A percentile compares a stretch with the other conserved stretches of the same genome.
Conservation (phyloP, 2,797 vertebrate genomes). For the Philypnodon macrostomus region DNA sequence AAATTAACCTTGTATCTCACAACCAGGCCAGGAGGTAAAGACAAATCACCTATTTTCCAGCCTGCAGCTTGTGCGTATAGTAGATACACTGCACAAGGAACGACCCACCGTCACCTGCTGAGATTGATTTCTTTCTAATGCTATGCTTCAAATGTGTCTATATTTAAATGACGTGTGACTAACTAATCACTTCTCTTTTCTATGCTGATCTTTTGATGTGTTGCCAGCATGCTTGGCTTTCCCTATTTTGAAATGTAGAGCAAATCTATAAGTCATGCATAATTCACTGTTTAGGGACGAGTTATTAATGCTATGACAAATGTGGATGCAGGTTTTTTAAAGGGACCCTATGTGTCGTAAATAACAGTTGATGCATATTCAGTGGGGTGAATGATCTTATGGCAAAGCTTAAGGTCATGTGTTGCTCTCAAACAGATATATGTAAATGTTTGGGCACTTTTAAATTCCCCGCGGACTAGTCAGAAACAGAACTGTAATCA, state of each 20-base stretch:
- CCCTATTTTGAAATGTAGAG: conserved; percentile 10
- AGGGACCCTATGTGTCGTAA: conserved; percentile 1
- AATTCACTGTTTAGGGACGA: conserved; percentile 41
- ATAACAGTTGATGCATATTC: conserved; percentile 2
- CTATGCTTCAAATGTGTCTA: background rate
- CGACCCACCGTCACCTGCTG: conserved; percentile 5
- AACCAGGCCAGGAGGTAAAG: background rate
- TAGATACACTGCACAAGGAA: no score
- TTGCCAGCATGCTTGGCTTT: conserved; percentile 17
- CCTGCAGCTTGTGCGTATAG: background rate
- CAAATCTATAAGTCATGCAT: conserved; percentile 58
- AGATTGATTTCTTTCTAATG: conserved; percentile 19
- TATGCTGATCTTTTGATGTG: conserved; percentile 17
- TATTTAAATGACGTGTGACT: conserved; percentile 9
- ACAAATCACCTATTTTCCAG: conserved; percentile 1
- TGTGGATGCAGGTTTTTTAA: conserved; percentile 1
- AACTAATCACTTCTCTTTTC: conserved; percentile 11
- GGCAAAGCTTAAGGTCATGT: background rate
- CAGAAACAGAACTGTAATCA: conserved; percentile 43
- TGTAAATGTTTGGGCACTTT: conserved; percentile 11
- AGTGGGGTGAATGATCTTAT: background rate
- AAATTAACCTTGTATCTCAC: background rate
- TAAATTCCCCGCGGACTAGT: conserved; percentile 25
- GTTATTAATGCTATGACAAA: background rate
- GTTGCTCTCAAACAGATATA: conserved; percentile 33